A percentile compares a stretch with the other conserved stretches of the same genome.
phyloP scores from a whole-genome alignment of 2,797 vertebrate species.

The Myotis findleyi region DNA sequence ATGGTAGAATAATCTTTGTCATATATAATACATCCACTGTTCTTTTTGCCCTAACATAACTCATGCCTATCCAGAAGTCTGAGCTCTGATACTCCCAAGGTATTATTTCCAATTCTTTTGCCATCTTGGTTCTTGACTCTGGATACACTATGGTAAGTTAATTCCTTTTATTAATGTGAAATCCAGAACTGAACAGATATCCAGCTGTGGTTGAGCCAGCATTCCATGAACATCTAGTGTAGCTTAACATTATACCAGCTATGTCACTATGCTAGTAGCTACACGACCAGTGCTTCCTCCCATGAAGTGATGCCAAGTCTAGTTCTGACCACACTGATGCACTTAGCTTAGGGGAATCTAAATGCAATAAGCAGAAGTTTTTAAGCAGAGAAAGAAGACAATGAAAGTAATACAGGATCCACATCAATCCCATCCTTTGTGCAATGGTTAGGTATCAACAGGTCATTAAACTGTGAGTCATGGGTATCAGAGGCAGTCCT shows the following conservation, averaged over 20 bases:
- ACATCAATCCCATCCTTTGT: not conserved
- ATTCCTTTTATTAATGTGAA: not conserved
- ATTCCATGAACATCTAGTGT: not conserved
- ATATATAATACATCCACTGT: not conserved
- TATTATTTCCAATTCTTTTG: not conserved
- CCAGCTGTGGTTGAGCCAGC: not conserved
- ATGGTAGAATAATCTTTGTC: not conserved
- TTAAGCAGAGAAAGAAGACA: not conserved
- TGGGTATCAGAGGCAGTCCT: not conserved
- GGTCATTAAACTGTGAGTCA: not conserved
- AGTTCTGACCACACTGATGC: not conserved
- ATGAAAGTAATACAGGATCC: not conserved
- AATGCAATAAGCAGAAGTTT: not conserved
- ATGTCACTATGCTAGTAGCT: not conserved
- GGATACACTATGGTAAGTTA: not conserved
- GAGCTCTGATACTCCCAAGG: not conserved
- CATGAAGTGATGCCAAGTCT: not conserved
- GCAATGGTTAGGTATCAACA: not conserved
- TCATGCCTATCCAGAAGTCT: not conserved
- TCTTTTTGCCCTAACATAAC: not conserved
- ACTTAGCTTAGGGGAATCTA: not conserved
- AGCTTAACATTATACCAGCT: not conserved
- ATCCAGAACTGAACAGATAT: not conserved
- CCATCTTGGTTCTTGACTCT: not conserved
- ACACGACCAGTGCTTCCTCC: not conserved